Percentiles rank a stretch among this genome's conserved stretches.
These are phyloP conservation scores for Garrulus glandarius DNA, from an alignment of 2,797 vertebrate genomes.

Conservation along the genomic window DNA sequence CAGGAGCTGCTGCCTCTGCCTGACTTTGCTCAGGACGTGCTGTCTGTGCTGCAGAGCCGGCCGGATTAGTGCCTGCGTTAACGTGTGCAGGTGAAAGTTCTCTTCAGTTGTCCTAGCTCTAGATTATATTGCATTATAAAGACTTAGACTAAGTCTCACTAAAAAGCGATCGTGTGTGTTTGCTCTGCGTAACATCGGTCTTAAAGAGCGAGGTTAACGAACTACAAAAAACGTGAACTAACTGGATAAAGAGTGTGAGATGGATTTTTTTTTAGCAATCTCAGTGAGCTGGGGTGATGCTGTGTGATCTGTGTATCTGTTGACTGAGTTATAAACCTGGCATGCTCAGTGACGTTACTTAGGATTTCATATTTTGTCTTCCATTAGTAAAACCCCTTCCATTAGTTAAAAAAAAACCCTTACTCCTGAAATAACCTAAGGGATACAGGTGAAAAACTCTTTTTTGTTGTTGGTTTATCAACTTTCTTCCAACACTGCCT, in stretches of 20 bases:
- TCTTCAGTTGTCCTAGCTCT: neutral
- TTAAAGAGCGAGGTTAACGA: neutral
- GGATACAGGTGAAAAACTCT: neutral
- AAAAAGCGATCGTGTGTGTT: neutral
- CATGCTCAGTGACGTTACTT: neutral
- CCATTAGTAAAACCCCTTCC: neutral
- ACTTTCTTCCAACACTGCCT: neutral
- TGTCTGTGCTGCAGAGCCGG: neutral
- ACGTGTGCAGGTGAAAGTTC: neutral
- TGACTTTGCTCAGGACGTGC: neutral
- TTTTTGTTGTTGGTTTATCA: neutral
- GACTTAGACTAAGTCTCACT: neutral
- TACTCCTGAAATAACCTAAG: neutral
- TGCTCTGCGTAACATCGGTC: neutral
- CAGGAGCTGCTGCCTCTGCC: neutral
- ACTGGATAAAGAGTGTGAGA: neutral
- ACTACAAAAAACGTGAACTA: neutral
- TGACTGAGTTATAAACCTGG: neutral
- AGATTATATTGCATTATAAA: neutral
- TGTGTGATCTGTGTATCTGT: neutral
- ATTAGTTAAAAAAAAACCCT: neutral
- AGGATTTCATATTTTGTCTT: neutral
- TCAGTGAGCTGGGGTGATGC: neutral
- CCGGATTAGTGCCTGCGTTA: neutral
- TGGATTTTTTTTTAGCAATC: neutral